Evolutionary conservation across 2,888 invertebrate genomes (phyloP).

Genomic region (Cetonia aurata): DNA sequence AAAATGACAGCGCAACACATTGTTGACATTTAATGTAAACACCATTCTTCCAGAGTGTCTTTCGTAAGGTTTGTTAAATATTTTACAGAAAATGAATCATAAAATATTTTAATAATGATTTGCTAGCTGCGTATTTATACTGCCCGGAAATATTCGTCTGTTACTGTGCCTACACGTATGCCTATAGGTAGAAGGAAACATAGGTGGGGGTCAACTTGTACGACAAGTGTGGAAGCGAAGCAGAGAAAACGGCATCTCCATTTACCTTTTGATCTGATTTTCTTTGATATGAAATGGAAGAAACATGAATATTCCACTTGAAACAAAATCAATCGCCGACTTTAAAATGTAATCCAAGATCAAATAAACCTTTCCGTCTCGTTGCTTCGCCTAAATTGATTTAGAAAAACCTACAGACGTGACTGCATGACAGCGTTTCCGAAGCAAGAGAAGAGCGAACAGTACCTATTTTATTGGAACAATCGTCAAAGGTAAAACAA

Average conservation of each 20-base stretch:
- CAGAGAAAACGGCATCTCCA: conserved; percentile 49
- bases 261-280: conserved; percentile 57
- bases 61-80: too few species aligned
- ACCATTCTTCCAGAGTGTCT: too few species aligned
- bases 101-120: too few species aligned
- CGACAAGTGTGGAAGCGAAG: conserved; percentile 7
- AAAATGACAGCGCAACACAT: too few species aligned
- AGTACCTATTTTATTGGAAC: conserved; percentile 6
- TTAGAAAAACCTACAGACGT: conserved; percentile 33
- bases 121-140: too few species aligned
- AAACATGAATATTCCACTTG: conserved; percentile 58
- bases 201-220: too few species aligned
- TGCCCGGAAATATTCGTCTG: too few species aligned
- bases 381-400: conserved; percentile 43
- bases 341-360: conserved; percentile 57
- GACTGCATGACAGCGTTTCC: conserved; percentile 25
- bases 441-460: conserved; percentile 1
- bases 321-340: conserved; percentile 57
- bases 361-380: conserved; percentile 53
- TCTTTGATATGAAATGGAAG: conserved; percentile 58
- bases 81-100: too few species aligned
- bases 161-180: background rate
- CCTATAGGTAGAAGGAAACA: background rate
- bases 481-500: background rate
- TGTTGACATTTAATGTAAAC: too few species aligned